phyloP scores from a whole-genome alignment of 2,888 invertebrate genomes.

The Sepiola atlantica region DNA sequence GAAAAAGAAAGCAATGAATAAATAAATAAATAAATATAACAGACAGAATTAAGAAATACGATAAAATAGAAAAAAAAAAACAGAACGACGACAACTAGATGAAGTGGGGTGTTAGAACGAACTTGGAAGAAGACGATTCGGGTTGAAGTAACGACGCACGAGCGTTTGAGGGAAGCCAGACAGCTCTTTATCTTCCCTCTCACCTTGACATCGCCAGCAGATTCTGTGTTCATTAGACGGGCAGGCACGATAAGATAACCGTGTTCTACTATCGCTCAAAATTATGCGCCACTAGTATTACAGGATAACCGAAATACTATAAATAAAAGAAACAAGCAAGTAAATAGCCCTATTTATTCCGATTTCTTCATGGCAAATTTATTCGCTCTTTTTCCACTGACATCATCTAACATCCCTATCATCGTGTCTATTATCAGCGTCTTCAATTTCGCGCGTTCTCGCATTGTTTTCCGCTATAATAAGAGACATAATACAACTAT shows the following conservation, averaged over 20 bases:
- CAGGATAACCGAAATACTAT: neutral
- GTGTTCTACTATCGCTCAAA: conserved; percentile 32
- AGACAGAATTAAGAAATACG: neutral
- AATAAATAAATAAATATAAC: too few species aligned
- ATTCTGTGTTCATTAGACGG: conserved; percentile 7
- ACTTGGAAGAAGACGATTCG: neutral
- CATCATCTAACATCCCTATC: neutral
- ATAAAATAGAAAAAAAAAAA: neutral
- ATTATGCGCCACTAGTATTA: conserved; percentile 32
- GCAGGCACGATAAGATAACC: conserved; percentile 32
- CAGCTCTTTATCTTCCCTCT: conserved; percentile 18
- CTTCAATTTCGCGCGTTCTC: neutral
- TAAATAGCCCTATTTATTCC: conserved; percentile 13
- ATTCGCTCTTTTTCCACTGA: neutral
- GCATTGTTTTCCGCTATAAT: neutral
- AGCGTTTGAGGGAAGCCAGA: neutral
- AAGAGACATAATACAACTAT: neutral
- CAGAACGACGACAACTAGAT: neutral
- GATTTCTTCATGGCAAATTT: conserved; percentile 32
- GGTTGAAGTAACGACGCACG: neutral
- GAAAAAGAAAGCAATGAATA: too few species aligned
- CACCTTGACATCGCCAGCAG: conserved; percentile 32
- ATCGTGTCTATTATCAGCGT: neutral
- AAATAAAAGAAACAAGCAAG: conserved; percentile 2
- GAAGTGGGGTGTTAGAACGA: neutral